Evolutionary conservation across 2,113 vertebrate species (phyloP).

Genomic region (Sylvietta virens): DNA sequence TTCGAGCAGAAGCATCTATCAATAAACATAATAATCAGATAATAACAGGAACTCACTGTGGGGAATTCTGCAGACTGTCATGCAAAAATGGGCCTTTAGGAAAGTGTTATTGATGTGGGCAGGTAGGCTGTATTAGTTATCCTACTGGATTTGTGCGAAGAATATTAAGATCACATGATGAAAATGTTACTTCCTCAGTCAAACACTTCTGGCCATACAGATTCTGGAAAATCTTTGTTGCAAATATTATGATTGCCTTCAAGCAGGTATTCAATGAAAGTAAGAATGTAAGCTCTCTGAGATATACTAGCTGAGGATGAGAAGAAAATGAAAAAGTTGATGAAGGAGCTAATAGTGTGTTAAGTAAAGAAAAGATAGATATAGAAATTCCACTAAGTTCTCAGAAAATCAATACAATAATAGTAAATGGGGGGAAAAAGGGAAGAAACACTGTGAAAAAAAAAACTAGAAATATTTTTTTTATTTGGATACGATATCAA

Average conservation of each 20-base stretch:
- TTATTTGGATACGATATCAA: background rate
- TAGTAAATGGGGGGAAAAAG: background rate
- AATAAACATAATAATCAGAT: background rate
- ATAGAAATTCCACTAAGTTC: background rate
- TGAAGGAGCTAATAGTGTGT: background rate
- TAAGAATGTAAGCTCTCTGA: background rate
- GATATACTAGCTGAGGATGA: background rate
- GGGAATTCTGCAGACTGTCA: background rate
- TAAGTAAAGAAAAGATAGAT: background rate
- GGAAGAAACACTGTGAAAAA: background rate
- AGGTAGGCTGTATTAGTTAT: background rate
- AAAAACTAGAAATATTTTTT: background rate
- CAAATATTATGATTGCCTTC: background rate
- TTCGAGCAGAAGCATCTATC: background rate
- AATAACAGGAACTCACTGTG: background rate
- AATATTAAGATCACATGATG: background rate
- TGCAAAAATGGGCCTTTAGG: background rate
- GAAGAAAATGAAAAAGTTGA: background rate
- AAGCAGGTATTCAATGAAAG: background rate
- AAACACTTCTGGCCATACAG: background rate
- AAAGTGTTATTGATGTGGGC: background rate
- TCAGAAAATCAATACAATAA: background rate
- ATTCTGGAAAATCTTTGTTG: background rate
- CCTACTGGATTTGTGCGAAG: background rate
- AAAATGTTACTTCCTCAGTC: background rate